Base-by-base conservation (phyloP, 2,113 vertebrate species). In the Bagarius yarrelli region DNA sequence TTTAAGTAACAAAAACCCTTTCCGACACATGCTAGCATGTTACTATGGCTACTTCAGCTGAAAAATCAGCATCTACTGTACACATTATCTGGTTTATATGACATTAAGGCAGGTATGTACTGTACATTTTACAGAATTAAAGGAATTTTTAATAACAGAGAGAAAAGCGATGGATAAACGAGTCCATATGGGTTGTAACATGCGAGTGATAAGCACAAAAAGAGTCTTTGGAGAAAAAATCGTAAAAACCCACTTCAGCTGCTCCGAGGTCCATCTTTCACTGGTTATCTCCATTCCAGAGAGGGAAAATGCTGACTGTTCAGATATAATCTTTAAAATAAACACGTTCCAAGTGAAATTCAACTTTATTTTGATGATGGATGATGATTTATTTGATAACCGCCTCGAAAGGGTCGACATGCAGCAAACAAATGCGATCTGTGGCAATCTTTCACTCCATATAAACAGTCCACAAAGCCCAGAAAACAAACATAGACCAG, bases 121-220 rank as follows among this genome's bases (percentile, higher is more conserved):
- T 84, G 83, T 86, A 88, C 81, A 85, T 75, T 78, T 69, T 85
- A 89, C 83, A 87, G 81, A 85, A 81, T 87, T 81, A 83, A 83
- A 83, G 69, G 79, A 56, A 13, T 21, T 50, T 53, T 25, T 32
- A 4, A 40, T 40, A 40, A 40, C 3, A 40, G 6, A 56, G 27
- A 15, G n/a, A 27, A 44, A 52, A 30, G 18, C 32, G 8, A 18
- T 30, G 47, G 61, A 52, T 70, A 52, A 30, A 78, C 34, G 44
- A 64, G 60, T 21, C 50, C 50, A 64, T 73, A 23, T 57, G 60
- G 52, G 50, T 64, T 55, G 23, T 30, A 64, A 75, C 71, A 30
- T 16, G 16, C 5, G 23, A 30, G 23, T 19, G 72, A 60, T 70
- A 81, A 25, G 18, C 70, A 76, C 36, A 61, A 27, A 69, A 69